phyloP scores from a whole-genome alignment of 2,888 invertebrate species.

The Drosophila melanosoma region DNA sequence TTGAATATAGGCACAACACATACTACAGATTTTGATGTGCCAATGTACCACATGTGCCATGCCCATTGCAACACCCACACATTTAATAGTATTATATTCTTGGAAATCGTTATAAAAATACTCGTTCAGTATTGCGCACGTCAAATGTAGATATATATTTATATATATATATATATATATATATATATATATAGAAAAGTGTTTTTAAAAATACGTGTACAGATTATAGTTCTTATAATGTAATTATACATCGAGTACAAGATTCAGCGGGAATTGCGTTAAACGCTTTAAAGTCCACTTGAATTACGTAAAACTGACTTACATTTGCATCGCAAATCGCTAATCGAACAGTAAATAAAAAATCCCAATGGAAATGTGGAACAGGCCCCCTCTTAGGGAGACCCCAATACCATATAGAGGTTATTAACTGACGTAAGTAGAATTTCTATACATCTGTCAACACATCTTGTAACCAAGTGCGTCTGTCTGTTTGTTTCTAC shows the following conservation, averaged over 20 bases:
- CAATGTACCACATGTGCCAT: not conserved
- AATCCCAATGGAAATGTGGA: conserved; percentile 33
- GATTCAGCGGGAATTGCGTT: conserved; percentile 42
- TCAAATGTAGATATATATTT: conserved; percentile 11
- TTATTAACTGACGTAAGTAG: not conserved
- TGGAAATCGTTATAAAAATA: conserved; percentile 24
- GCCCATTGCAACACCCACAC: conserved; percentile 15
- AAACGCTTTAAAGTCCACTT: conserved; percentile 44
- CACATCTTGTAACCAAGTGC: not conserved
- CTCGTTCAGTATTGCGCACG: conserved; percentile 28
- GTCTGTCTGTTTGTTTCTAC: not conserved
- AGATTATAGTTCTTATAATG: conserved; percentile 21
- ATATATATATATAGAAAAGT: conserved; percentile 1
- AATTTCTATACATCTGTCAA: not conserved
- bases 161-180: conserved; percentile 7
- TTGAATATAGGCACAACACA: not conserved
- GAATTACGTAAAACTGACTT: conserved; percentile 33
- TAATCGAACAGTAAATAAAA: conserved; percentile 27
- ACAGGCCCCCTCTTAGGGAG: conserved; percentile 11
- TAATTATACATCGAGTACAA: conserved; percentile 40
- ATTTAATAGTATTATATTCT: not conserved
- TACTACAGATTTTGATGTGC: conserved; percentile 7
- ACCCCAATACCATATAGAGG: conserved; percentile 1
- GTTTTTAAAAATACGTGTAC: not conserved
- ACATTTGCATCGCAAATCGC: conserved; percentile 53